Evolutionary conservation across 2,113 vertebrate species (phyloP).

Genomic region (Perca schrenkii): DNA sequence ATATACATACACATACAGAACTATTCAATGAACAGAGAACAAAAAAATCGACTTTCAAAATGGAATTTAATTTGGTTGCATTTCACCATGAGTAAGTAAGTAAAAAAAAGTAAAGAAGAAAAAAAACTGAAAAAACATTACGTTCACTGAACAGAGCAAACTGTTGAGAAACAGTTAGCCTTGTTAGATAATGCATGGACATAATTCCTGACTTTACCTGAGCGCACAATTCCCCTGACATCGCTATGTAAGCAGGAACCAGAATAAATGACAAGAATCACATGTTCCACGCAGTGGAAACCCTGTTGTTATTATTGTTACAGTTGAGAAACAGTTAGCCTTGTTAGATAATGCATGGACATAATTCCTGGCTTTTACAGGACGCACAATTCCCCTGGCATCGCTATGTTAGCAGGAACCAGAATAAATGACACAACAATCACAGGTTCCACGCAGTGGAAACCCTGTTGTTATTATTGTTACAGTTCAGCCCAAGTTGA

Average conservation of each 20-base stretch:
- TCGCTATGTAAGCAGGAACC: no score
- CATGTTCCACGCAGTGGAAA: not conserved
- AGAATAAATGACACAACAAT: slow-evolving; percentile 60
- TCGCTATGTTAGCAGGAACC: slow-evolving; percentile 41
- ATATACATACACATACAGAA: not conserved
- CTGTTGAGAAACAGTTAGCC: not conserved
- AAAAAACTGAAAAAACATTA: not conserved
- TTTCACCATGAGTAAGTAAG: not conserved
- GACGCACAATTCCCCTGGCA: slow-evolving; percentile 53
- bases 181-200: not conserved
- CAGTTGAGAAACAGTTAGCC: no score
- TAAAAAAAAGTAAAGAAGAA: not conserved
- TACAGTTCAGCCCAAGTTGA: slow-evolving; percentile 36
- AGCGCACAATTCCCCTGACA: no score
- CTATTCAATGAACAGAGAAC: not conserved
- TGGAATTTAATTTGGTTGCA: not conserved
- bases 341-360: no score
- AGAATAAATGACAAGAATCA: no score
- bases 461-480: slow-evolving; percentile 37
- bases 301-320: slow-evolving; percentile 32
- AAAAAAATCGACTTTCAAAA: not conserved
- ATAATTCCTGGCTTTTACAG: slow-evolving; percentile 37
- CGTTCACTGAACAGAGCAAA: not conserved
- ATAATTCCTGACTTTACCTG: no score
- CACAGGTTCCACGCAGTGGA: slow-evolving; percentile 31